Evolutionary conservation across 2,888 invertebrate species (phyloP).

Genomic region (Venusia cambrica): DNA sequence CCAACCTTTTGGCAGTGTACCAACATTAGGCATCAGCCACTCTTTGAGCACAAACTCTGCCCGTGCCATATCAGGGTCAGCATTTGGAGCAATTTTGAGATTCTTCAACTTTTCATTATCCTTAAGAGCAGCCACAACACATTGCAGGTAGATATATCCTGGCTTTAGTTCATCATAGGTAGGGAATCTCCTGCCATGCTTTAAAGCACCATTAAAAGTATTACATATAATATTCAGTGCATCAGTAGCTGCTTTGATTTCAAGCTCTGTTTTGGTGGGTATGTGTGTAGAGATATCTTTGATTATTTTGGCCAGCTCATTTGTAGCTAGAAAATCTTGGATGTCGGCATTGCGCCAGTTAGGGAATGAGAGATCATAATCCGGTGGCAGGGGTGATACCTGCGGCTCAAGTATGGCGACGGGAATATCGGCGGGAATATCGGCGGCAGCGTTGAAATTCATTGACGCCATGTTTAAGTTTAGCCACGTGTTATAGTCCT

Average conservation of each 20-base stretch:
- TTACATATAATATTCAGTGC: slow-evolving; percentile 13
- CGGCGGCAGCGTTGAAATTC: background rate
- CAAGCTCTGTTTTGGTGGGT: slow-evolving; percentile 13
- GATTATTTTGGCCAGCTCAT: slow-evolving; percentile 6
- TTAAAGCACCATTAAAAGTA: slow-evolving; percentile 2
- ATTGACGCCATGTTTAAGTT: slow-evolving; percentile 9
- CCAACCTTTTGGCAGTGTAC: slow-evolving; percentile 5
- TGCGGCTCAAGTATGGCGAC: slow-evolving; percentile 5
- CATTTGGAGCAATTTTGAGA: slow-evolving; percentile 1
- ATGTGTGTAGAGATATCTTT: slow-evolving; percentile 3
- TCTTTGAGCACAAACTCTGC: slow-evolving; percentile 13
- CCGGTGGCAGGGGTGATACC: background rate
- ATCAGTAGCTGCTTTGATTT: slow-evolving; percentile 11
- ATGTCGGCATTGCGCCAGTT: slow-evolving; percentile 11
- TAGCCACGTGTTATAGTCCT: slow-evolving; percentile 11
- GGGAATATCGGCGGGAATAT: no score
- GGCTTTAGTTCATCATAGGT: slow-evolving; percentile 7
- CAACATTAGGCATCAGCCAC: slow-evolving; percentile 12
- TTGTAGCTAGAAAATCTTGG: slow-evolving; percentile 9
- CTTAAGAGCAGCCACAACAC: slow-evolving; percentile 4
- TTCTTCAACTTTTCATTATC: slow-evolving; percentile 9
- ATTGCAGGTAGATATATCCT: slow-evolving; percentile 14
- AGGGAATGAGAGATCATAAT: slow-evolving; percentile 5
- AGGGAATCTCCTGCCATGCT: slow-evolving; percentile 1
- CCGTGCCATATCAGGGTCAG: slow-evolving; percentile 5